phyloP scores from a whole-genome alignment of 2,113 vertebrate genomes.

The Formicarius rufipectus region DNA sequence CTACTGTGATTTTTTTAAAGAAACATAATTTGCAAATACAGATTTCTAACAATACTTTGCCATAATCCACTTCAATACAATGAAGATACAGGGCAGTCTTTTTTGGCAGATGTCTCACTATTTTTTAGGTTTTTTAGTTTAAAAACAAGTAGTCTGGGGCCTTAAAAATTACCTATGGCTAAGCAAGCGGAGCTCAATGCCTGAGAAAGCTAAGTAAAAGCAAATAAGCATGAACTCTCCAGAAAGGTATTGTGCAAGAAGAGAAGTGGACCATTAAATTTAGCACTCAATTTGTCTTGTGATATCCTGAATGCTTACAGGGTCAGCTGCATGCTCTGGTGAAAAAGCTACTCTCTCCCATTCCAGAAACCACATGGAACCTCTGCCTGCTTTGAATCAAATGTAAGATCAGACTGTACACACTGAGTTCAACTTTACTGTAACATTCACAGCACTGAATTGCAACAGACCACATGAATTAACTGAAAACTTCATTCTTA shows the following conservation, averaged over 20 bases:
- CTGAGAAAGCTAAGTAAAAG: not conserved
- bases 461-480: not conserved
- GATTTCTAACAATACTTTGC: not conserved
- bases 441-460: not conserved
- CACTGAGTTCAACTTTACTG: not conserved
- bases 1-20: not conserved
- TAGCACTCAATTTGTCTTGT: not conserved
- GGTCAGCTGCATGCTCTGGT: not conserved
- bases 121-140: not conserved
- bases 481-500: conserved; percentile 8
- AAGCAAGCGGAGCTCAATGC: not conserved
- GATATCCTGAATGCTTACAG: not conserved
- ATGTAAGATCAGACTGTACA: not conserved
- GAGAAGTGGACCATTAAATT: not conserved
- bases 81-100: not conserved
- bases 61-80: not conserved
- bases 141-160: not conserved
- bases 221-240: not conserved
- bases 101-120: not conserved
- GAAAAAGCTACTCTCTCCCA: not conserved
- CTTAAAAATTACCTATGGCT: not conserved
- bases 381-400: not conserved
- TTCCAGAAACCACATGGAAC: not conserved
- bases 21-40: not conserved
- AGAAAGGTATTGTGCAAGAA: not conserved